Conservation (phyloP, 2,888 invertebrate genomes). For the Polyploca ridens region DNA sequence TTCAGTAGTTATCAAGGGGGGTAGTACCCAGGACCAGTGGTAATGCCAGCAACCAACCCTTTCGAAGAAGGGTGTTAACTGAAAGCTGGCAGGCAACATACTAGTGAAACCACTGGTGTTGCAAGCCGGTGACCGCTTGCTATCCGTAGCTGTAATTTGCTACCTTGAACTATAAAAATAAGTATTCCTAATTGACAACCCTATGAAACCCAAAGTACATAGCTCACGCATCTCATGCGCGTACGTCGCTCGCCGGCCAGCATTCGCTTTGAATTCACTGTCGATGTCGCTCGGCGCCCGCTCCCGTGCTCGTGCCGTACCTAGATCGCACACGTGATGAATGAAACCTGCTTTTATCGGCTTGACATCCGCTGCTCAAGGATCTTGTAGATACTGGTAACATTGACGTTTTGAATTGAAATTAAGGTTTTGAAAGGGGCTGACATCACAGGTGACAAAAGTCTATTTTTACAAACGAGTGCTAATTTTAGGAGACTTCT, state of each 20-base stretch:
- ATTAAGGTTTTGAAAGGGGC: no score
- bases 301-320: neutral
- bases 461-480: no score
- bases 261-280: constrained; percentile 6
- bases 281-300: neutral
- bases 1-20: no score
- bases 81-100: no score
- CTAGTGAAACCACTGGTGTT: no score
- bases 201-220: neutral
- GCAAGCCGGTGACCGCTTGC: no score
- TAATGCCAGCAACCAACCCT: no score
- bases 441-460: no score
- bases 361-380: neutral
- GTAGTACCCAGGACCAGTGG: no score
- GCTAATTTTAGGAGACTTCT: no score
- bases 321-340: constrained; percentile 13
- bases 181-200: neutral
- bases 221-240: constrained; percentile 1
- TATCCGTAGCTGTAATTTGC: no score
- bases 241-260: neutral
- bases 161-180: neutral
- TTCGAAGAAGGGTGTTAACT: no score
- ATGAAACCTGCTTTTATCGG: neutral
- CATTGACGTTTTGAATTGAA: neutral
- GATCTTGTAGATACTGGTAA: neutral